A percentile compares a stretch with the other conserved stretches of the same genome.
These are phyloP conservation scores for Lacerta viridis DNA, from an alignment of 2,797 vertebrate species.

Conservation along the genomic window DNA sequence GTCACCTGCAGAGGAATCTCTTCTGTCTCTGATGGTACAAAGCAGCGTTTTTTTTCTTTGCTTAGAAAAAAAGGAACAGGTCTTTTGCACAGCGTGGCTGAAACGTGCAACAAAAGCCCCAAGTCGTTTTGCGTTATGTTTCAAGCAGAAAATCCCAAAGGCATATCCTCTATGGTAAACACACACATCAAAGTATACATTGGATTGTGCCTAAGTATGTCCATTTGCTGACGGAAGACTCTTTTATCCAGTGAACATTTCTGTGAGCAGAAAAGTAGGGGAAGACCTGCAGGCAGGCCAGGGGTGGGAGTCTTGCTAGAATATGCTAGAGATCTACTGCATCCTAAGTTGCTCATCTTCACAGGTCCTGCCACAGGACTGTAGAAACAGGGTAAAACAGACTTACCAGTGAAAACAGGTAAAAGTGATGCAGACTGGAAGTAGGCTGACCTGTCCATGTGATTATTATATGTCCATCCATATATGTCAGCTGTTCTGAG, in stretches of 20 bases:
- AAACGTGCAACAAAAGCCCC: not conserved
- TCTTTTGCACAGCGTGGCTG: not conserved
- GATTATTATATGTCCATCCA: too few relatives aligned
- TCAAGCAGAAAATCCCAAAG: not conserved
- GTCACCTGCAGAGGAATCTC: slow-evolving; percentile 24
- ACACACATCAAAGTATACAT: not conserved
- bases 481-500: too few relatives aligned
- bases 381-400: too few relatives aligned
- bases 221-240: not conserved
- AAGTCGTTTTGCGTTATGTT: not conserved
- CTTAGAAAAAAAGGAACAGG: not conserved
- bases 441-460: too few relatives aligned
- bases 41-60: too few relatives aligned
- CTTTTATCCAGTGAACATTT: not conserved
- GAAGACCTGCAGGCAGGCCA: too few relatives aligned
- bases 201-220: not conserved
- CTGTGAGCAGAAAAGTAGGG: not conserved
- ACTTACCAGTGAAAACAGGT: too few relatives aligned
- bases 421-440: too few relatives aligned
- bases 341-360: too few relatives aligned
- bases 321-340: too few relatives aligned
- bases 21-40: slow-evolving; percentile 3
- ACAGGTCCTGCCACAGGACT: too few relatives aligned
- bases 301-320: too few relatives aligned
- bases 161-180: not conserved